A percentile compares a stretch with the other conserved stretches of the same genome.
These are phyloP conservation scores for Brienomyrus brachyistius DNA, from an alignment of 2,113 vertebrate species.

Conservation along the genomic window DNA sequence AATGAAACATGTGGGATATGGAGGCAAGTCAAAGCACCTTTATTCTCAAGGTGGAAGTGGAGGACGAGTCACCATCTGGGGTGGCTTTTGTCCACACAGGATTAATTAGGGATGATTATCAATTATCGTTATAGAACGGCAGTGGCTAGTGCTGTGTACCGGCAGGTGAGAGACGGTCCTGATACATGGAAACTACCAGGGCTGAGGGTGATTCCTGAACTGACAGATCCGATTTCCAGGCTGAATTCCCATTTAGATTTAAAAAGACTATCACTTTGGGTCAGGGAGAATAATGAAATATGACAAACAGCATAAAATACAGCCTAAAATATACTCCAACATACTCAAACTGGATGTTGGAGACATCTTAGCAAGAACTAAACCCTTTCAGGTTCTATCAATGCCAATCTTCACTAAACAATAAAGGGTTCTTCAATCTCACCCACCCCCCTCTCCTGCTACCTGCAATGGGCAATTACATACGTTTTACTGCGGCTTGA, in stretches of 20 bases:
- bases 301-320: not conserved
- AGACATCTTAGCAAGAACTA: not conserved
- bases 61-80: slow-evolving; percentile 65
- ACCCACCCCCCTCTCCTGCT: not conserved
- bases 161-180: not conserved
- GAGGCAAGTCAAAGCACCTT: slow-evolving; percentile 34
- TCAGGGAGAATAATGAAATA: not conserved
- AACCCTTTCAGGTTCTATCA: not conserved
- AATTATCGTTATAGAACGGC: not conserved
- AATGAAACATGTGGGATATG: not conserved
- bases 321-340: not conserved
- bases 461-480: not conserved
- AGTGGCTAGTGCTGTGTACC: not conserved
- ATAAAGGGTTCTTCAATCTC: not conserved
- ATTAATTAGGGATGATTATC: not conserved
- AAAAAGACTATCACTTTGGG: not conserved
- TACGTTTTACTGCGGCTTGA: not conserved
- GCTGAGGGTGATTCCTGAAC: not conserved
- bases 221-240: not conserved
- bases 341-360: not conserved
- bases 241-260: not conserved
- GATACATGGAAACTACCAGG: not conserved
- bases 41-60: slow-evolving; percentile 51
- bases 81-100: slow-evolving; percentile 3
- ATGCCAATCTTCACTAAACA: not conserved